These are phyloP conservation scores for Thysanoteuthis rhombus DNA, from an alignment of 2,888 invertebrate genomes.

Conservation along the genomic window DNA sequence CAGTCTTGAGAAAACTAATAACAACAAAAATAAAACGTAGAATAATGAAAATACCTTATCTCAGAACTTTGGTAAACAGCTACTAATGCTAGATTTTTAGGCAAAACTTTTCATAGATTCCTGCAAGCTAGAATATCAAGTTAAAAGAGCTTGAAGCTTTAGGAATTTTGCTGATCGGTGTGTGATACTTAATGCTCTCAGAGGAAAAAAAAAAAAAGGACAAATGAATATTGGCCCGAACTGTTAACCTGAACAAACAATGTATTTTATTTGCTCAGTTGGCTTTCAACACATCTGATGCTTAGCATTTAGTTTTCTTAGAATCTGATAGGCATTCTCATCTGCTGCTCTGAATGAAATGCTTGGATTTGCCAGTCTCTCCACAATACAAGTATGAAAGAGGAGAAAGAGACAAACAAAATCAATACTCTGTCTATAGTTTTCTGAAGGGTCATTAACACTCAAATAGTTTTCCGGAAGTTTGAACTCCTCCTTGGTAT, in stretches of 20 bases:
- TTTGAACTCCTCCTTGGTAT: too few relatives aligned
- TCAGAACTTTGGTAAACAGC: too few relatives aligned
- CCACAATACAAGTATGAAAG: not conserved
- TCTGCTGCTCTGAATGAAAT: not conserved
- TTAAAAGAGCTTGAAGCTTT: not conserved
- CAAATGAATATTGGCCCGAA: not conserved
- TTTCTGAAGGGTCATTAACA: too few relatives aligned
- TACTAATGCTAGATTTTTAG: not conserved
- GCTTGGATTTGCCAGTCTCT: not conserved
- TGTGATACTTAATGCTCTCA: not conserved
- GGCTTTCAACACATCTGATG: not conserved
- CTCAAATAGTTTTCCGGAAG: too few relatives aligned
- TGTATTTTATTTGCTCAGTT: not conserved
- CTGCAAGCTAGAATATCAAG: not conserved
- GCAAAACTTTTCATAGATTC: not conserved
- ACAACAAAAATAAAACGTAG: too few relatives aligned
- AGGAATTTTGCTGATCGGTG: not conserved
- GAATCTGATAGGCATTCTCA: not conserved
- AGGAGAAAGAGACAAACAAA: too few relatives aligned
- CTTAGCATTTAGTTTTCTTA: not conserved
- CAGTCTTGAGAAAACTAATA: too few relatives aligned
- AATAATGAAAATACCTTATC: too few relatives aligned
- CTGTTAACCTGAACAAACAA: not conserved
- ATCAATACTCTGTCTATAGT: too few relatives aligned
- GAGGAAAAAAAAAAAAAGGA: not conserved